Evolutionary conservation across 2,888 invertebrate genomes (phyloP).

Genomic region (Meganola albula): DNA sequence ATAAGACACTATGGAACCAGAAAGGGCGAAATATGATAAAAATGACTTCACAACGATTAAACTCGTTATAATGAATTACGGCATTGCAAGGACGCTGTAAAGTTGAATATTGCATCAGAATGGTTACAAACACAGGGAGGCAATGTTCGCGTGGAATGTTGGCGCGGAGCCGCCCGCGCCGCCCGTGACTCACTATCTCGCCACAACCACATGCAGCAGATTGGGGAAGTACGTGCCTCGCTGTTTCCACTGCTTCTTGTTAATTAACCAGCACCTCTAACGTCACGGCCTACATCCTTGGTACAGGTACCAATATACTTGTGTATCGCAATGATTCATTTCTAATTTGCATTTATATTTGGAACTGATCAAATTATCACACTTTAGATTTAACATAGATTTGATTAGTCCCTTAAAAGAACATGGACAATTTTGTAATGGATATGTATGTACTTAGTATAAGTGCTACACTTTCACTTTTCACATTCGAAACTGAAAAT

Average conservation of each 20-base stretch:
- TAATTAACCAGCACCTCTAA: constrained; percentile 35
- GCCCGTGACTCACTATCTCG: constrained; percentile 52
- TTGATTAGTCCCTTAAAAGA: too few relatives aligned
- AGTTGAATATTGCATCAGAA: constrained; percentile 77
- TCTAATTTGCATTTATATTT: too few relatives aligned
- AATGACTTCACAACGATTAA: constrained; percentile 61
- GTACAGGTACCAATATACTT: too few relatives aligned
- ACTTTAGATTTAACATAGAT: too few relatives aligned
- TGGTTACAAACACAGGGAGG: constrained; percentile 61
- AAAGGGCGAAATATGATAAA: constrained; percentile 60
- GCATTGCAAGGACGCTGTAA: constrained; percentile 78
- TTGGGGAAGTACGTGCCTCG: constrained; percentile 64
- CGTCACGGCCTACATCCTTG: too few relatives aligned
- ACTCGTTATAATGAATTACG: constrained; percentile 75
- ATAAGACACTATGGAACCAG: constrained; percentile 50
- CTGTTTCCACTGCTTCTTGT: constrained; percentile 40
- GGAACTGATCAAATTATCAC: too few relatives aligned
- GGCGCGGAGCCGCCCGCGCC: constrained; percentile 39
- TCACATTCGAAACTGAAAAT: too few relatives aligned
- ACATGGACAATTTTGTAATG: too few relatives aligned
- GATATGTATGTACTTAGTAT: too few relatives aligned
- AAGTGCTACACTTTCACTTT: too few relatives aligned
- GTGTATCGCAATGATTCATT: too few relatives aligned
- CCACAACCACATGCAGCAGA: constrained; percentile 40
- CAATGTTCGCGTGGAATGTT: constrained; percentile 72